Conservation (phyloP, 2,797 vertebrate species). For the Sebastes kiyomatsui region DNA sequence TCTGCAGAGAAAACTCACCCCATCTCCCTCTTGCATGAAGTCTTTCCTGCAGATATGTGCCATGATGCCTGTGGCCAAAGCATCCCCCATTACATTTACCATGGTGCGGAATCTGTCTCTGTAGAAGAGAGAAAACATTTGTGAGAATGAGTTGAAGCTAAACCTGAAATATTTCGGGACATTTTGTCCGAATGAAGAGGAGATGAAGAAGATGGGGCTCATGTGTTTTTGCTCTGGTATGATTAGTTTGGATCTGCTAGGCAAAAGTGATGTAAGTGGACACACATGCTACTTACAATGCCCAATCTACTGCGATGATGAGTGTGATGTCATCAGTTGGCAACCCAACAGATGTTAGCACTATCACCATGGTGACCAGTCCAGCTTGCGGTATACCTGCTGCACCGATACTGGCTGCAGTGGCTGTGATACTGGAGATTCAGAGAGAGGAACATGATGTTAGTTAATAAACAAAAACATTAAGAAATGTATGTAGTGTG, state of each 20-base stretch:
- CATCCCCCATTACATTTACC: slow-evolving; percentile 97
- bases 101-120: slow-evolving; percentile 98
- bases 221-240: neutral
- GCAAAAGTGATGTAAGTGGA: neutral
- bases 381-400: slow-evolving; percentile 96
- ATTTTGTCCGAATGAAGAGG: neutral
- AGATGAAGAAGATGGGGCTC: neutral
- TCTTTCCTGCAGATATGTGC: slow-evolving; percentile 97
- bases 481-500: neutral
- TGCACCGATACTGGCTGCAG: slow-evolving; percentile 95
- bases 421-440: slow-evolving; percentile 91
- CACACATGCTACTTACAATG: slow-evolving; percentile 86
- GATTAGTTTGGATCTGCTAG: neutral
- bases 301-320: slow-evolving; percentile 96
- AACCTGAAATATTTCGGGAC: neutral
- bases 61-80: slow-evolving; percentile 96
- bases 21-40: slow-evolving; percentile 90
- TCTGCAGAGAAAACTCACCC: slow-evolving; percentile 80
- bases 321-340: slow-evolving; percentile 96
- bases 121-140: slow-evolving; percentile 40
- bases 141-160: neutral
- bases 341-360: slow-evolving; percentile 94
- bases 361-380: slow-evolving; percentile 97
- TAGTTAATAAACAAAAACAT: neutral
- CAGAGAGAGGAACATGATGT: neutral